Conservation (phyloP, 2,113 vertebrate species). For the Pionites leucogaster region DNA sequence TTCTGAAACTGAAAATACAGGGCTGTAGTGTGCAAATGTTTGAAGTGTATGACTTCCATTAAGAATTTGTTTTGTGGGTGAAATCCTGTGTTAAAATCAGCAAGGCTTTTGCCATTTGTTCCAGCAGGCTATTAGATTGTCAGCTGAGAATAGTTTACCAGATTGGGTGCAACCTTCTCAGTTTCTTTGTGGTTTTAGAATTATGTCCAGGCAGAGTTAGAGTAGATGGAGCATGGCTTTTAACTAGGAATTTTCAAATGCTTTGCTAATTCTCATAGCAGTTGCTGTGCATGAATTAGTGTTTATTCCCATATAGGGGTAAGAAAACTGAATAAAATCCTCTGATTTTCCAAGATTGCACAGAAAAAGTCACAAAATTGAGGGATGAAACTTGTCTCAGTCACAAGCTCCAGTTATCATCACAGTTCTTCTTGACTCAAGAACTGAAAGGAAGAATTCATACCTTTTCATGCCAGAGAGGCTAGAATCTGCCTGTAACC, state of each 20-base stretch:
- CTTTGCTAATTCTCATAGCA: not conserved
- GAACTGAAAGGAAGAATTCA: not conserved
- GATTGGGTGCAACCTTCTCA: not conserved
- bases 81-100: slow-evolving; percentile 44
- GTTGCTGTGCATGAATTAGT: not conserved
- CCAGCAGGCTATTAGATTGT: slow-evolving; percentile 32
- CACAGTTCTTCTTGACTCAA: not conserved
- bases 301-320: not conserved
- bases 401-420: not conserved
- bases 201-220: not conserved
- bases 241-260: not conserved
- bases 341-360: not conserved
- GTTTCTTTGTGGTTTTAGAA: slow-evolving; percentile 13
- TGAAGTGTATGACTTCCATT: slow-evolving; percentile 12
- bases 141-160: not conserved
- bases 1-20: slow-evolving; percentile 18
- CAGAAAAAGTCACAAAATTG: not conserved
- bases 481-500: not conserved
- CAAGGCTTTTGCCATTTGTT: slow-evolving; percentile 44
- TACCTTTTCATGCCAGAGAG: not conserved
- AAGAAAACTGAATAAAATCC: not conserved
- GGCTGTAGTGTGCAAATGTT: not conserved
- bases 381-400: not conserved
- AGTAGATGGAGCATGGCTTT: not conserved
- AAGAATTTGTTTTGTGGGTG: not conserved